phyloP scores from a whole-genome alignment of 2,113 vertebrate species.

The Chionodraco myersi region DNA sequence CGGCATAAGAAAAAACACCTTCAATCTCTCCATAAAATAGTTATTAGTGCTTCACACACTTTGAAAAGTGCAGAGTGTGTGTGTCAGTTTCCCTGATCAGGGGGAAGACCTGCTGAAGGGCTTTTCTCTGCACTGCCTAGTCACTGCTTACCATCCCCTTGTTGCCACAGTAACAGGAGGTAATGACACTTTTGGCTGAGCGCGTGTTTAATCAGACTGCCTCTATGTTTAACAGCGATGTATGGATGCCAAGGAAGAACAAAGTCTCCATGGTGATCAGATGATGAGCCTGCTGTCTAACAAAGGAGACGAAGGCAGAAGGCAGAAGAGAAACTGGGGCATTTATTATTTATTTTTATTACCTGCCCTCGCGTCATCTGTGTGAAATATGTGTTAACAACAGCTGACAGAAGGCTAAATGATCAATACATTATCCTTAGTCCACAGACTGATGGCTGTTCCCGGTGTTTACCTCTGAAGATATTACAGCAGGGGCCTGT shows the following conservation, averaged over 20 bases:
- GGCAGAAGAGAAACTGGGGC: background rate
- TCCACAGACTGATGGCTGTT: background rate
- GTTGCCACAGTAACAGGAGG: slow-evolving; percentile 71
- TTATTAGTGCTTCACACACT: slow-evolving; percentile 19
- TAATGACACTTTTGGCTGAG: slow-evolving; percentile 65
- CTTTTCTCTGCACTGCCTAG: slow-evolving; percentile 39
- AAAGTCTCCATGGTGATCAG: slow-evolving; percentile 68
- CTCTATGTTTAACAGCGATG: slow-evolving; percentile 59
- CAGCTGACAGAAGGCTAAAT: background rate
- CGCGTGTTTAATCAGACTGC: slow-evolving; percentile 66
- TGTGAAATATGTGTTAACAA: background rate
- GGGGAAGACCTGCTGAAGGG: background rate
- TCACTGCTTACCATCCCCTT: slow-evolving; percentile 37
- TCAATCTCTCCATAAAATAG: slow-evolving; percentile 1
- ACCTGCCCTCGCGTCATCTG: slow-evolving; percentile 1
- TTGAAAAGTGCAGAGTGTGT: slow-evolving; percentile 14
- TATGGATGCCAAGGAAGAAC: slow-evolving; percentile 45
- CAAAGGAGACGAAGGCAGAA: slow-evolving; percentile 4
- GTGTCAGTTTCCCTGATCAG: background rate
- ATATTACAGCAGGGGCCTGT: slow-evolving; percentile 12
- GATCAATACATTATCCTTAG: background rate
- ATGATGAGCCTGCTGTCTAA: slow-evolving; percentile 24
- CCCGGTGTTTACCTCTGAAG: background rate
- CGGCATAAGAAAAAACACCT: slow-evolving; percentile 9
- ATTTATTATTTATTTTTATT: slow-evolving; percentile 10